Evolutionary conservation across 2,888 invertebrate genomes (phyloP), one percentile per base, ranked within the genome.

Genomic region (Toxonevra muliebris): DNA sequence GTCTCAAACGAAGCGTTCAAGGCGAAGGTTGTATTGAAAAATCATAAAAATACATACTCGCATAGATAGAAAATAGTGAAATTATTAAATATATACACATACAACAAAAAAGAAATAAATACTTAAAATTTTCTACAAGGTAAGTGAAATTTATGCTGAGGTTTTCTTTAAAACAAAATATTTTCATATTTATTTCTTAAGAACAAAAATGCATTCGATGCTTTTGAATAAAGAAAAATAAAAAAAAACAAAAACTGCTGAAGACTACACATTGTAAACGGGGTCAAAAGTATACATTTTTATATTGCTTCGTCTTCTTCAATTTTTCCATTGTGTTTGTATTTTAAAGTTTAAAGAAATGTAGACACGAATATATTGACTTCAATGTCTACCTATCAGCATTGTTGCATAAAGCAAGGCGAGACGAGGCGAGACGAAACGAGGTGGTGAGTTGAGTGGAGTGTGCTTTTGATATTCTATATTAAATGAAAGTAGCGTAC

Each of bases 1-100:
- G 82, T 83, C 76, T 74, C 71, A 71, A 71, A 73, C 73, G 76
- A 76, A 75, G 73, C 80, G 80, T 81, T 77, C 80, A 78, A 82
- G 79, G 78, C 79, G 80, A 82, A 84, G 83, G 83, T 83, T 83
- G 81, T 71, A 40, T 30, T 7, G 30, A 30, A 30, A 30, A 30
- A 2, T 30, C 30, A 30, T 30, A 30, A 30, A 30, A 30, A 30
- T 30, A 30, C 30, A 30, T 30, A 30, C 30, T 30, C 3, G 30
- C 30, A 30, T 30, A 55, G 55, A 59, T 57, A 48, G 45, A 17
- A 55, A 48, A 19, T 63, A 57, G 1, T 60, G 43, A 57, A 10
- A 17, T 19, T 52, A 30, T 60, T 17, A 63, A 63, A 57, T 45
- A 15, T 11, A 54, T 41, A 54, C 45, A 15, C 10, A 12, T 9